Percentiles rank a stretch among this genome's conserved stretches.
Conservation (phyloP, 2,888 invertebrate species). For the Drosophila dives region DNA sequence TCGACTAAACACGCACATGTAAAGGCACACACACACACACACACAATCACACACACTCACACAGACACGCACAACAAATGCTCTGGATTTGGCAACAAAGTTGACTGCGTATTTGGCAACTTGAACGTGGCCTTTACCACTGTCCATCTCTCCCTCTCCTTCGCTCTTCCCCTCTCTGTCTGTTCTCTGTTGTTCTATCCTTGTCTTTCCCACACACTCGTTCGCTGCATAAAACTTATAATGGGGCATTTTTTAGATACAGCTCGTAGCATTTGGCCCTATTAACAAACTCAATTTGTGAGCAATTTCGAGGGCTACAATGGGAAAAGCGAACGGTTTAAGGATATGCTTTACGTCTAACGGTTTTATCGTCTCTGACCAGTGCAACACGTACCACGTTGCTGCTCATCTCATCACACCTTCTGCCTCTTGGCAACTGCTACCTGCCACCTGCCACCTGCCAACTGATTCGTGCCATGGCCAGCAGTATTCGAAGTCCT, state of each 20-base stretch:
- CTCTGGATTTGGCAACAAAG: conserved; percentile 44
- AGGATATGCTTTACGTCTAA: conserved; percentile 64
- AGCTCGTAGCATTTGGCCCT: conserved; percentile 55
- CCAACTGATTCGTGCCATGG: background rate
- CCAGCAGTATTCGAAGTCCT: conserved; percentile 14
- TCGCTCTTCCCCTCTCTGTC: background rate
- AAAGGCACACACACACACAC: conserved; percentile 9
- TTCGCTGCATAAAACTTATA: conserved; percentile 37
- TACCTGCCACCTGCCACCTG: background rate
- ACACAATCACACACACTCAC: conserved; percentile 13
- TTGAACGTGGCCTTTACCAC: conserved; percentile 38
- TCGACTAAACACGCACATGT: conserved; percentile 57
- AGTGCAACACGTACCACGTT: conserved; percentile 64
- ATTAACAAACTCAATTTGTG: conserved; percentile 73
- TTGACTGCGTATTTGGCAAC: conserved; percentile 52
- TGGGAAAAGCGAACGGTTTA: conserved; percentile 42
- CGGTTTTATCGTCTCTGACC: conserved; percentile 63
- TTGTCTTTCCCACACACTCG: background rate
- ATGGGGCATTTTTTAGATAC: conserved; percentile 45
- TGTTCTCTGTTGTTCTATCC: background rate
- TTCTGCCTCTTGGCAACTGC: conserved; percentile 1
- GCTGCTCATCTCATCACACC: conserved; percentile 1
- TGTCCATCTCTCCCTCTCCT: conserved; percentile 1
- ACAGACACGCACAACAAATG: conserved; percentile 19
- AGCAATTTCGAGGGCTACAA: conserved; percentile 55